Evolutionary conservation across 2,113 vertebrate species (phyloP), one percentile per base, ranked within the genome.

Genomic region (Megaceryle torquata): DNA sequence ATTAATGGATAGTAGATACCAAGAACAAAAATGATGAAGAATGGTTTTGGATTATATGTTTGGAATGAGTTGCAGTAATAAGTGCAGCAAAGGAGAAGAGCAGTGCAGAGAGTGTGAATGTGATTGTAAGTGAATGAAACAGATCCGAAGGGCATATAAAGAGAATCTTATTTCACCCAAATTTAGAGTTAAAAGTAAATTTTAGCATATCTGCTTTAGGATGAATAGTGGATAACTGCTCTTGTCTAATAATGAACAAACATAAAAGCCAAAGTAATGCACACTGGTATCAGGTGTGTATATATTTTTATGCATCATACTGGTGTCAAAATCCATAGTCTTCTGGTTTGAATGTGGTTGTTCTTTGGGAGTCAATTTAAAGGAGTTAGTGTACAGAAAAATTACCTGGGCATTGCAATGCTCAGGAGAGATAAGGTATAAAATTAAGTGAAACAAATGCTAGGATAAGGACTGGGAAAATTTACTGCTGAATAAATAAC

Each of bases 341-440:
- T 24, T 35, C 35, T 81, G 39, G 15, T 57, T 53, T 74, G 51
- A 28, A 15, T 31, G 19, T 35, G 28, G 25, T 31, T 43, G 25
- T 5, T 82, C 29, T 67, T 61, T 43, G 15, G 11, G n/a, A 35
- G 41, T 25, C 11, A 26, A 0, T 81, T 35, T 53, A 18, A 48
- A 54, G 24, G 26, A n/a, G 5, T 37, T 14, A 46, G 10, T 7
- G 20, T 14, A 2, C 24, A 26, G 80, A 33, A 77, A 31, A 72
- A 39, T n/a, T 1, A 37, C 9, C 1, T 0, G 9, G 31, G 13
- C 13, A 15, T 15, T 28, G 15, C 51, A 46, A 1, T 46, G 85
- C 57, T 64, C 10, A 25, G 0, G 31, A 6, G 29, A 31, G 50
- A 10, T 10, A 39, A 50, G 15, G 10, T 13, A 11, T 31, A 35